Percentiles rank a stretch among this genome's conserved stretches.
Conservation (phyloP, 2,888 invertebrate species). For the Tanypteryx hageni region DNA sequence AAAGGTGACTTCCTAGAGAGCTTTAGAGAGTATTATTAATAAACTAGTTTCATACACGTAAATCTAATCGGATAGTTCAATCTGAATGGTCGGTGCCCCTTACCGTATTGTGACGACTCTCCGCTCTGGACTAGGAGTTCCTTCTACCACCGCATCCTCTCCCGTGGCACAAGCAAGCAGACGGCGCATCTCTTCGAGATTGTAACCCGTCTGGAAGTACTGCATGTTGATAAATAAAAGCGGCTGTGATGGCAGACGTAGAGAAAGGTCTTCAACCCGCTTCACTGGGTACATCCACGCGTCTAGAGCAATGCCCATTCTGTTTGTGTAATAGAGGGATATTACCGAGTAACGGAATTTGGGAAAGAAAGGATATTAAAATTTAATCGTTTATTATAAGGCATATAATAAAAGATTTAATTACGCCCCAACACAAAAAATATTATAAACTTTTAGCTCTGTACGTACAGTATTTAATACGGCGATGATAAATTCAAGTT, state of each 20-base stretch:
- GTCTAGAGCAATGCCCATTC: conserved; percentile 78
- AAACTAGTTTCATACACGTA: too few relatives aligned
- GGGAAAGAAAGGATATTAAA: not conserved
- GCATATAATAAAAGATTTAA: too few relatives aligned
- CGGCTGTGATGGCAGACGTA: conserved; percentile 75
- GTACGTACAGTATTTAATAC: too few relatives aligned
- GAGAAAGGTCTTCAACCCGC: conserved; percentile 74
- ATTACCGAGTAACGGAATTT: not conserved
- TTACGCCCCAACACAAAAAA: not conserved
- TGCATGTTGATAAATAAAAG: conserved; percentile 79
- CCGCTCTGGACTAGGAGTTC: conserved; percentile 68
- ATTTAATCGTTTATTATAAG: too few relatives aligned
- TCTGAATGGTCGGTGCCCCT: too few relatives aligned
- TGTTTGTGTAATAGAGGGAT: conserved; percentile 68
- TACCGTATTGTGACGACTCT: conserved; percentile 76
- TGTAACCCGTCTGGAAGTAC: conserved; percentile 78
- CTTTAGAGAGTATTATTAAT: too few relatives aligned
- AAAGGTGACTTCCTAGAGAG: too few relatives aligned
- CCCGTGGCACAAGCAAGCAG: conserved; percentile 70
- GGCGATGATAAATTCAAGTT: too few relatives aligned
- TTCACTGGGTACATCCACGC: conserved; percentile 81
- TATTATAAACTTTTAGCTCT: not conserved
- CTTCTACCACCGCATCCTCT: conserved; percentile 67
- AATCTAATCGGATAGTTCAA: too few relatives aligned
- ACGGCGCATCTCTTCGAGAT: conserved; percentile 76